Conservation (phyloP, 1,140 invertebrate genomes). For the Cylas formicarius region DNA sequence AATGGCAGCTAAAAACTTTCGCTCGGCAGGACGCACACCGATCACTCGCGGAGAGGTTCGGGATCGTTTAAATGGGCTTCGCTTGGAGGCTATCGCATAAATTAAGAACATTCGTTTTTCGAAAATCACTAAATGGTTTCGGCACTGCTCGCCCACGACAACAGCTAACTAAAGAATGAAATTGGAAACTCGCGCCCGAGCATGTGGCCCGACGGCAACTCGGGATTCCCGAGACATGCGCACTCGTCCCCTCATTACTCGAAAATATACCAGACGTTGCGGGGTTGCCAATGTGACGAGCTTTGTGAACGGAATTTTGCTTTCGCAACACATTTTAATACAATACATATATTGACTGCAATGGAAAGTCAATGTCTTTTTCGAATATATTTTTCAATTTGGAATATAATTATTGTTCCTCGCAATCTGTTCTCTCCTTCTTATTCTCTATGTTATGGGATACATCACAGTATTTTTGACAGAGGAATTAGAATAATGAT, state of each 20-base stretch:
- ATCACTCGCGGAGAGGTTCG: constrained; percentile 6
- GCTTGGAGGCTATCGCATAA: neutral
- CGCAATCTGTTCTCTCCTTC: too few species aligned
- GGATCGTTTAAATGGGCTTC: neutral
- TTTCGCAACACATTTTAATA: too few species aligned
- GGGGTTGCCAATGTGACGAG: constrained; percentile 4
- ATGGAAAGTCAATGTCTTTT: too few species aligned
- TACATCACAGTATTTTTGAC: too few species aligned
- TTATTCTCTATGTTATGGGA: too few species aligned
- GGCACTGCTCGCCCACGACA: constrained; percentile 4
- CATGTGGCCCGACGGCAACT: constrained; percentile 7
- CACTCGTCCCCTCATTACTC: constrained; percentile 11
- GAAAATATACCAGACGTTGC: too few species aligned
- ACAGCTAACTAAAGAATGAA: constrained; percentile 8
- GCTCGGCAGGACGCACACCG: neutral
- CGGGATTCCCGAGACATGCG: constrained; percentile 37
- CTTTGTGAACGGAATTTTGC: too few species aligned
- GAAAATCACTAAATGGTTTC: constrained; percentile 5
- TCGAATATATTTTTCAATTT: too few species aligned
- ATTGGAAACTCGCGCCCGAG: constrained; percentile 3
- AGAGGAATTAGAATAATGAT: too few species aligned
- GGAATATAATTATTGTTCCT: too few species aligned
- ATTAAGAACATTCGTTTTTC: constrained; percentile 16
- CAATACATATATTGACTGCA: too few species aligned
- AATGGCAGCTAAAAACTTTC: neutral